Conservation (phyloP, 2,888 invertebrate species). For the Gerosis bhagava region DNA sequence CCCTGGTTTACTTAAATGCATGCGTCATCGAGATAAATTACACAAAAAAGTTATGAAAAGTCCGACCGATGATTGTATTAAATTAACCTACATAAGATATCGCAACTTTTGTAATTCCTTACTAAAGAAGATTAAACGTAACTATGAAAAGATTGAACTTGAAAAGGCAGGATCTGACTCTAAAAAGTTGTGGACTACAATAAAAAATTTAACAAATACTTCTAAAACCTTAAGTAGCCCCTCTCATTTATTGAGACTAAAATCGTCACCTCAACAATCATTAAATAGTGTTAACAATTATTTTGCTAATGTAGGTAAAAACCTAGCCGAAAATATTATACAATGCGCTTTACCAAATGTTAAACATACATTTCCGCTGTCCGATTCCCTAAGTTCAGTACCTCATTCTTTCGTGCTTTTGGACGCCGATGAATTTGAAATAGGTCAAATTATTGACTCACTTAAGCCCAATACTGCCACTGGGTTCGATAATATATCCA, state of each 20-base stretch:
- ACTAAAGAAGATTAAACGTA: not conserved
- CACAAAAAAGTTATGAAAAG: not conserved
- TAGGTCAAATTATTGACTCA: not conserved
- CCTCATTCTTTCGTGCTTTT: not conserved
- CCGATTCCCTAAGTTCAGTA: not conserved
- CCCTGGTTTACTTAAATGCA: too few relatives aligned
- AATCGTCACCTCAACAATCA: not conserved
- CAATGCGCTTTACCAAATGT: too few relatives aligned
- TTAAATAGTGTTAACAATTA: not conserved
- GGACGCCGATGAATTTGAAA: constrained; percentile 1
- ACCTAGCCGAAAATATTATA: not conserved
- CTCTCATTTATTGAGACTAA: not conserved
- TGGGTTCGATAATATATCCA: too few relatives aligned
- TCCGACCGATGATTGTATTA: not conserved
- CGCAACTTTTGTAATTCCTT: not conserved
- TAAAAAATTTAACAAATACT: not conserved
- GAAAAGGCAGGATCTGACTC: not conserved
- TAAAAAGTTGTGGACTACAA: not conserved
- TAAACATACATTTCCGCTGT: too few relatives aligned
- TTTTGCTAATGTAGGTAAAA: too few relatives aligned
- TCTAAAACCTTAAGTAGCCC: not conserved
- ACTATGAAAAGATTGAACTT: not conserved
- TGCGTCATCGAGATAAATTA: not conserved
- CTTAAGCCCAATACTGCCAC: not conserved
- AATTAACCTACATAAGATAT: not conserved